Conservation (phyloP, 1,140 invertebrate species). For the Psix sp. region DNA sequence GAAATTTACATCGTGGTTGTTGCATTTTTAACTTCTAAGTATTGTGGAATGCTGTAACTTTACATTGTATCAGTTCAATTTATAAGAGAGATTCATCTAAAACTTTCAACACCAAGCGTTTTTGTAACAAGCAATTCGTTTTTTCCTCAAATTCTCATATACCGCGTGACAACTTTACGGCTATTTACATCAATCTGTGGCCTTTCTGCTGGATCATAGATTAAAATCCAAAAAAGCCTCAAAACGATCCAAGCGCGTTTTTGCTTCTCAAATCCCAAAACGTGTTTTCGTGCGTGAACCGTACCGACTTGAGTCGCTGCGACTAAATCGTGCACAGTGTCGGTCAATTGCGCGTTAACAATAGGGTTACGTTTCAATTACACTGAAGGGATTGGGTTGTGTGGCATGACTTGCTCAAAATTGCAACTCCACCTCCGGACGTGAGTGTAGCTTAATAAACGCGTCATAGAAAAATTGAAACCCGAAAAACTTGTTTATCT, state of each 20-base stretch:
- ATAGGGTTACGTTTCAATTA: slow-evolving; percentile 76
- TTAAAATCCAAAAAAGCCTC: slow-evolving; percentile 8
- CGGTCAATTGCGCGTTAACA: slow-evolving; percentile 74
- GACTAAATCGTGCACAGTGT: slow-evolving; percentile 63
- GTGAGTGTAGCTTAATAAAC: slow-evolving; percentile 29
- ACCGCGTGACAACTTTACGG: too few relatives aligned
- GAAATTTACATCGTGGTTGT: too few relatives aligned
- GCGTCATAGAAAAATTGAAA: slow-evolving; percentile 28
- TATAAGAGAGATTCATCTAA: too few relatives aligned
- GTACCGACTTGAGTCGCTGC: slow-evolving; percentile 47
- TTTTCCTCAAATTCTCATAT: too few relatives aligned
- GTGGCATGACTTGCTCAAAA: slow-evolving; percentile 39
- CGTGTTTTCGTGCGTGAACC: slow-evolving; percentile 66
- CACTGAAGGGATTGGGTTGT: slow-evolving; percentile 53
- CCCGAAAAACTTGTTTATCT: slow-evolving; percentile 44
- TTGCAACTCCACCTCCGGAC: slow-evolving; percentile 18
- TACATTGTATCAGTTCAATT: too few relatives aligned
- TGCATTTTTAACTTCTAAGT: too few relatives aligned
- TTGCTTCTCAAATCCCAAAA: slow-evolving; percentile 60
- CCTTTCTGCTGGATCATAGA: too few relatives aligned
- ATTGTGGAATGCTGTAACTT: too few relatives aligned
- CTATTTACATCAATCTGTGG: too few relatives aligned
- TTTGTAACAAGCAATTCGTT: too few relatives aligned
- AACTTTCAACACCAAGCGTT: too few relatives aligned
- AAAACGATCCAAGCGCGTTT: slow-evolving; percentile 58